These are phyloP conservation scores for Orgyia antiqua DNA, from an alignment of 2,888 invertebrate species.

Conservation along the genomic window DNA sequence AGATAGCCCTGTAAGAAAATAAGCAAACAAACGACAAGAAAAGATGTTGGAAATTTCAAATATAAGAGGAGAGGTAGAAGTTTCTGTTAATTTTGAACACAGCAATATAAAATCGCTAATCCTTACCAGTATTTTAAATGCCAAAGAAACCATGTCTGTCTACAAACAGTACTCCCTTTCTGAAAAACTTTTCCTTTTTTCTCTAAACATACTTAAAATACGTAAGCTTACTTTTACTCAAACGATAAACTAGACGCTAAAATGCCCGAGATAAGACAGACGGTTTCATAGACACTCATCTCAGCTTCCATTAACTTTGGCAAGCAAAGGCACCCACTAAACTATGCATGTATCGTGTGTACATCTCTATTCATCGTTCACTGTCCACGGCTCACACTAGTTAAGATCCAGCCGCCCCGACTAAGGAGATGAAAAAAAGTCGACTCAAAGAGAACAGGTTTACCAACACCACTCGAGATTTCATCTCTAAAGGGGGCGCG, in stretches of 20 bases:
- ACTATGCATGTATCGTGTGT: constrained; percentile 72
- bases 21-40: too few relatives aligned
- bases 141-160: too few relatives aligned
- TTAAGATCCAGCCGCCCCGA: constrained; percentile 40
- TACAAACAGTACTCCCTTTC: too few relatives aligned
- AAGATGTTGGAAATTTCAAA: too few relatives aligned
- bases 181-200: too few relatives aligned
- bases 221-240: constrained; percentile 21
- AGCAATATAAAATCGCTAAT: too few relatives aligned
- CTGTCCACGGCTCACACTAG: constrained; percentile 54
- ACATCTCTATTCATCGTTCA: constrained; percentile 64
- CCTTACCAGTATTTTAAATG: too few relatives aligned
- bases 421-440: constrained; percentile 49
- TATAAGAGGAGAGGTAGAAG: too few relatives aligned
- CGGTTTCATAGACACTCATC: constrained; percentile 48
- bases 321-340: constrained; percentile 56
- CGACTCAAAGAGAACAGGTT: constrained; percentile 47
- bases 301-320: constrained; percentile 67
- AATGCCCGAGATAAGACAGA: constrained; percentile 50
- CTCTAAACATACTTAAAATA: constrained; percentile 24
- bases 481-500: constrained; percentile 46
- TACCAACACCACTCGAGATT: constrained; percentile 42
- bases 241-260: constrained; percentile 43
- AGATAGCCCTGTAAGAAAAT: too few relatives aligned
- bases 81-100: too few relatives aligned